Percentiles rank a stretch among this genome's conserved stretches.
These are phyloP conservation scores for Vulpes lagopus DNA, from an alignment of 2,113 vertebrate species.

Conservation along the genomic window DNA sequence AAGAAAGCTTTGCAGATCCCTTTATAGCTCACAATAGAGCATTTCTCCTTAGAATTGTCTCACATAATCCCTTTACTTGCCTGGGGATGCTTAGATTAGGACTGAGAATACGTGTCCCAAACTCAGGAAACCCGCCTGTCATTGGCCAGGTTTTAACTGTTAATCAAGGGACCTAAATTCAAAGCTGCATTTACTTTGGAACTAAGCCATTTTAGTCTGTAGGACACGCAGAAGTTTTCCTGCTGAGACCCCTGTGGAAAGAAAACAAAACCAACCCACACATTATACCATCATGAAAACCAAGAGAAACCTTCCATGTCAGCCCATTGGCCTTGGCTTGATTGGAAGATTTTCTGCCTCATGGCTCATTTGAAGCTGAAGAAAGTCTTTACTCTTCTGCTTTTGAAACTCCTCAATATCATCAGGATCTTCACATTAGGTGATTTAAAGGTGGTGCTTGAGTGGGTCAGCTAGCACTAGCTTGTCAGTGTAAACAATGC, in stretches of 20 bases:
- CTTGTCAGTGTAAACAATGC: neutral
- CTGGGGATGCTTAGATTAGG: neutral
- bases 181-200: neutral
- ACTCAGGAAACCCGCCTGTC: neutral
- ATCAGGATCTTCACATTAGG: neutral
- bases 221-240: neutral
- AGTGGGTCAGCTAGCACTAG: neutral
- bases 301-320: neutral
- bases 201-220: neutral
- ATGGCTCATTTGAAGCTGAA: slow-evolving; percentile 16
- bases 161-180: neutral
- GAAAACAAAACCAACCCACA: neutral
- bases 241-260: neutral
- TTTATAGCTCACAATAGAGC: neutral
- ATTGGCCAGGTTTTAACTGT: neutral
- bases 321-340: neutral
- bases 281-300: neutral
- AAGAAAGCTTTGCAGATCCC: neutral
- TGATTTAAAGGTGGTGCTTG: neutral
- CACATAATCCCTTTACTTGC: neutral
- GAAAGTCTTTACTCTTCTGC: neutral
- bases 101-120: neutral
- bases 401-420: neutral
- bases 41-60: neutral
- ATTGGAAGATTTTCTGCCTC: neutral